phyloP scores from a whole-genome alignment of 2,797 vertebrate species.

The Benthosema pterotum region DNA sequence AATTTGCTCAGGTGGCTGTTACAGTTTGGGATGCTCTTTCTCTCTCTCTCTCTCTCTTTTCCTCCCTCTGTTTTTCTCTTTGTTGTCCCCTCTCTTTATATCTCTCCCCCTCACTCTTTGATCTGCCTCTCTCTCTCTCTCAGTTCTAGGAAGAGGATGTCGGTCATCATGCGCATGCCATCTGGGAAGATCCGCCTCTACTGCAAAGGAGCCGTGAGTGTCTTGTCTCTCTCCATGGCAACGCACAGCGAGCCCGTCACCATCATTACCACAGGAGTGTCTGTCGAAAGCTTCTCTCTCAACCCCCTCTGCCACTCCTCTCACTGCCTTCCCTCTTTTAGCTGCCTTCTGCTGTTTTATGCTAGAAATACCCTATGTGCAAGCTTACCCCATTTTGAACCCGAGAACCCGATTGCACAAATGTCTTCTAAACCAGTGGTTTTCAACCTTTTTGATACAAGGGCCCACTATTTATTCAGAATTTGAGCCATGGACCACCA shows the following conservation, averaged over 20 bases:
- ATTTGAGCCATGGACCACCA: too few relatives aligned
- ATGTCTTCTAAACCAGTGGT: too few relatives aligned
- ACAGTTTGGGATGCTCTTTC: constrained; percentile 40
- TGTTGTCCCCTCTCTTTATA: not conserved
- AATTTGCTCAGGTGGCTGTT: constrained; percentile 31
- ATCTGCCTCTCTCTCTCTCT: not conserved
- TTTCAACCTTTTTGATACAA: too few relatives aligned
- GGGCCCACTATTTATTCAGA: too few relatives aligned
- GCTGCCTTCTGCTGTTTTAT: constrained; percentile 29
- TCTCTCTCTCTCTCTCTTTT: constrained; percentile 11
- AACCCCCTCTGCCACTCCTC: not conserved
- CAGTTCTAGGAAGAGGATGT: constrained; percentile 97
- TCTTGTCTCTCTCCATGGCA: constrained; percentile 80
- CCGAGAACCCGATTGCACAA: too few relatives aligned
- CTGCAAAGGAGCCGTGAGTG: constrained; percentile 99
- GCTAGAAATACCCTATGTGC: constrained; percentile 21
- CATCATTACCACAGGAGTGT: constrained; percentile 29
- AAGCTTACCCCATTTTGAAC: constrained; percentile 28
- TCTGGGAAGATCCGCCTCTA: constrained; percentile 96
- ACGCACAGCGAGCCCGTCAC: constrained; percentile 62
- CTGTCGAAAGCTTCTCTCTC: not conserved
- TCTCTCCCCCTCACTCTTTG: constrained; percentile 1
- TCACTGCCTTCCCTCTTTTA: constrained; percentile 28
- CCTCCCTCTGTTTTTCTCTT: not conserved
- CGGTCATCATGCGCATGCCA: constrained; percentile 97